Evolutionary conservation across 2,113 vertebrate genomes (phyloP).

Genomic region (Gavialis gangeticus): DNA sequence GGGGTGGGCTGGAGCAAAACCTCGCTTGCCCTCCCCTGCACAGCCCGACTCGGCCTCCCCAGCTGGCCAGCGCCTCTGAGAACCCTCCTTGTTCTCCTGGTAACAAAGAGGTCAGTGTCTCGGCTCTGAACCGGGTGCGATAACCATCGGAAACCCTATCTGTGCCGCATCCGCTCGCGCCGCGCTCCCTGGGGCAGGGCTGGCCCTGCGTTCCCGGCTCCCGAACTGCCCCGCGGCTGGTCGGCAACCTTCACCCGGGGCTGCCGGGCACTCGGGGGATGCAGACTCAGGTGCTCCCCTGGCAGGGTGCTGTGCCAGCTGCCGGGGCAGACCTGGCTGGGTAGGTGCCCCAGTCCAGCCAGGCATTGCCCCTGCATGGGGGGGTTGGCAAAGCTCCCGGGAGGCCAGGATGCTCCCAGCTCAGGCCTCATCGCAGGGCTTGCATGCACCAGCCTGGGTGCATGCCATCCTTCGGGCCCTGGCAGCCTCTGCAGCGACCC

Average conservation of each 20-base stretch:
- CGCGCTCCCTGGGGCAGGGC: constrained; percentile 10
- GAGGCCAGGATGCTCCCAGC: too few species aligned
- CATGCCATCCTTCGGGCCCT: too few species aligned
- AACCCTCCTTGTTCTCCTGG: constrained; percentile 69
- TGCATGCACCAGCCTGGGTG: too few species aligned
- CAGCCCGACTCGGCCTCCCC: not conserved
- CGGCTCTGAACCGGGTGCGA: not conserved
- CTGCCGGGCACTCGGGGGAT: not conserved
- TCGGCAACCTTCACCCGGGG: not conserved
- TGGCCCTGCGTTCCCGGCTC: not conserved
- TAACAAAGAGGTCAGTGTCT: constrained; percentile 84
- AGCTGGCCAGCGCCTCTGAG: not conserved
- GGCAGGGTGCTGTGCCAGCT: not conserved
- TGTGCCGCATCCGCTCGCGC: constrained; percentile 61
- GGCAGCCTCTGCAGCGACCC: too few species aligned
- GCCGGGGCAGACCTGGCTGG: too few species aligned
- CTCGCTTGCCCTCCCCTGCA: not conserved
- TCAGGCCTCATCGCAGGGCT: too few species aligned
- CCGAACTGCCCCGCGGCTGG: not conserved
- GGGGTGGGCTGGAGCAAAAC: not conserved
- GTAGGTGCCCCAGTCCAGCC: too few species aligned
- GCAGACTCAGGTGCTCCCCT: not conserved
- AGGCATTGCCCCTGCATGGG: too few species aligned
- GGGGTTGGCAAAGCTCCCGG: too few species aligned
- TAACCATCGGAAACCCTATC: constrained; percentile 82